phyloP scores from a whole-genome alignment of 2,797 vertebrate species.

The Molossus molossus region DNA sequence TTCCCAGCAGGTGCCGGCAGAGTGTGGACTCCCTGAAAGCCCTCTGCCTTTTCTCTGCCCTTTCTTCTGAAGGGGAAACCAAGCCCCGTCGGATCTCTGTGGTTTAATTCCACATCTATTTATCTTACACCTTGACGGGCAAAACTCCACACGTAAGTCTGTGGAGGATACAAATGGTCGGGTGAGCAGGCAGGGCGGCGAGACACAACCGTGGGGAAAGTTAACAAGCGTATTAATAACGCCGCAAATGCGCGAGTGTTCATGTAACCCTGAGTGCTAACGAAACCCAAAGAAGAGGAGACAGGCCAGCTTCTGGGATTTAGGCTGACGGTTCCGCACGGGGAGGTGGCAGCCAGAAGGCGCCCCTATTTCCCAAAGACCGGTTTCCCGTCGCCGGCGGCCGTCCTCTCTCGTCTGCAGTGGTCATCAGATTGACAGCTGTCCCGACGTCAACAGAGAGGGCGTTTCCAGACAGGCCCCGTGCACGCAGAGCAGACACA shows the following conservation, averaged over 20 bases:
- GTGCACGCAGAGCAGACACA: background rate
- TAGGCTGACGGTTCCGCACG: background rate
- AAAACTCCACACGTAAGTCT: background rate
- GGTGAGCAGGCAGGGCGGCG: background rate
- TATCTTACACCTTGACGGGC: background rate
- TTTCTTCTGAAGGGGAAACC: background rate
- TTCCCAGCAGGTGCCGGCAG: background rate
- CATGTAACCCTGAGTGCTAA: background rate
- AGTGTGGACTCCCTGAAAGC: background rate
- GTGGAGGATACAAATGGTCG: background rate
- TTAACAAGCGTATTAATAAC: background rate
- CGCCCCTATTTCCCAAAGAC: background rate
- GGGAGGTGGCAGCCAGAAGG: background rate
- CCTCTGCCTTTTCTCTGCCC: background rate
- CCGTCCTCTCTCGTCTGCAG: background rate
- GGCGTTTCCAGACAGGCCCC: background rate
- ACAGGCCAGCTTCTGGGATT: background rate
- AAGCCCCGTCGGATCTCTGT: background rate
- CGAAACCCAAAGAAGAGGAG: background rate
- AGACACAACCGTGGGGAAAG: background rate
- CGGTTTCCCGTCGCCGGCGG: background rate
- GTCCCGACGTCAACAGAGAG: background rate
- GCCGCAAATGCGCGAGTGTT: background rate
- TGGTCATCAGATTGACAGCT: background rate
- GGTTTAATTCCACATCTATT: conserved; percentile 24